Base-by-base conservation (phyloP, 2,797 vertebrate species). In the Siniperca scherzeri region DNA sequence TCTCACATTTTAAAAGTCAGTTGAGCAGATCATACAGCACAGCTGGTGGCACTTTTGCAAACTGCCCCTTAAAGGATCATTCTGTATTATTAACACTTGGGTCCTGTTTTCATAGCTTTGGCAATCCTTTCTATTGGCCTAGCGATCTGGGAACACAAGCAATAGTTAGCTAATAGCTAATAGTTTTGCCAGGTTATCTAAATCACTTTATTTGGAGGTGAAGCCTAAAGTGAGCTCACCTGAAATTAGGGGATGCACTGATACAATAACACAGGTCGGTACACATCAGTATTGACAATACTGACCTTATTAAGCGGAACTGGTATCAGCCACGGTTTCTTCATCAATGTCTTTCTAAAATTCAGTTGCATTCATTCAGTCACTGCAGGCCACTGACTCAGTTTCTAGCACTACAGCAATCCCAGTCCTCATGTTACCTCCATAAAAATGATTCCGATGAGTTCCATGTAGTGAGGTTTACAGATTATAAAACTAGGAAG, bases 371-470 rank as follows among this genome's bases (percentile, higher is more conserved):
- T 33, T 76, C 48, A 21, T 33, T 76, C 60, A 68, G 25, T n/a
- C 36, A 46, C 13, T 14, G 21, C 57, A 48, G 16, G 46, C 17
- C 46, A 19, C 40, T 60, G 57, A 84, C 68, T 85, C 70, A 70
- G 78, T 33, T 74, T 79, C 77, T 69, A 73, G 11, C 25, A n/a
- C 46, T 42, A 72, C 2, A 52, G 16, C 33, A 77, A 42, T 65
- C 38, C 25, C 33, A 77, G 38, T 68, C 38, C 25, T 78, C 25
- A 14, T 57, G 2, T 64, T 69, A 64, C 27, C 17, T n/a, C 6
- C 30, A 53, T 33, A 16, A 82, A 56, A 44, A 75, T 11, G 2
- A 67, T 55, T 56, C 27, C 1, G 25, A 4, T 33, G 0, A 17
- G 53, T 38, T 70, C 61, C 0, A 56, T 14, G 22, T 2, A 44